These are phyloP conservation scores for Drosophila ambigua DNA, from an alignment of 1,140 invertebrate species.

Conservation along the genomic window DNA sequence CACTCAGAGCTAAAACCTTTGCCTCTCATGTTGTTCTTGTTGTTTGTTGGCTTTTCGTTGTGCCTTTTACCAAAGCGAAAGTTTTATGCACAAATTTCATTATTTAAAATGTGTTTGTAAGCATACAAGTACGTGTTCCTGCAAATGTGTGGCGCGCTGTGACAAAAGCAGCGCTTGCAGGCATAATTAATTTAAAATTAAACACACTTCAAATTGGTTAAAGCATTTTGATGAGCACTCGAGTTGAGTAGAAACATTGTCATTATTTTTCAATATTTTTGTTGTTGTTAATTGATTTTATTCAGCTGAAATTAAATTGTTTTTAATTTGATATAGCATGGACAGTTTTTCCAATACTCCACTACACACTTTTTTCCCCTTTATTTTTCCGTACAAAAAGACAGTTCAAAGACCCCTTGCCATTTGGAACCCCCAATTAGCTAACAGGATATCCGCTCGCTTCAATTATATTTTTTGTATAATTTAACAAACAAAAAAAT, in stretches of 20 bases:
- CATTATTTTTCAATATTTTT: background rate
- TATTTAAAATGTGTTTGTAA: conserved; percentile 62
- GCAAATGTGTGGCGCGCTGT: background rate
- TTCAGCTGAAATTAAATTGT: too few species aligned
- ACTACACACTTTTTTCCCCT: too few species aligned
- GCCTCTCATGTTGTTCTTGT: conserved; percentile 4
- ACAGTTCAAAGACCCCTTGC: too few species aligned
- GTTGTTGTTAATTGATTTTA: background rate
- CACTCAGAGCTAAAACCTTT: too few species aligned
- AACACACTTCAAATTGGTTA: conserved; percentile 42
- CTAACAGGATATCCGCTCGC: too few species aligned
- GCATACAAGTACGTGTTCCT: background rate
- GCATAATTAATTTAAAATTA: conserved; percentile 69
- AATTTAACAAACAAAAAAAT: too few species aligned
- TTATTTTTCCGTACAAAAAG: too few species aligned
- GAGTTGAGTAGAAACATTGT: background rate
- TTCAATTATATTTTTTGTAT: too few species aligned
- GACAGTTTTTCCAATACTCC: background rate
- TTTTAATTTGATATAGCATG: too few species aligned
- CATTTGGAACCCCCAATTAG: too few species aligned
- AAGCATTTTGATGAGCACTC: conserved; percentile 23
- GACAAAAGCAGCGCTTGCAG: conserved; percentile 26
- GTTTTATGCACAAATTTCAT: conserved; percentile 73
- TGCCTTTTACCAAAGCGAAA: conserved; percentile 53
- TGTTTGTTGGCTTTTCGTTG: conserved; percentile 4